Evolutionary conservation across 2,797 vertebrate species (phyloP).

Genomic region (Austrolebias charrua): DNA sequence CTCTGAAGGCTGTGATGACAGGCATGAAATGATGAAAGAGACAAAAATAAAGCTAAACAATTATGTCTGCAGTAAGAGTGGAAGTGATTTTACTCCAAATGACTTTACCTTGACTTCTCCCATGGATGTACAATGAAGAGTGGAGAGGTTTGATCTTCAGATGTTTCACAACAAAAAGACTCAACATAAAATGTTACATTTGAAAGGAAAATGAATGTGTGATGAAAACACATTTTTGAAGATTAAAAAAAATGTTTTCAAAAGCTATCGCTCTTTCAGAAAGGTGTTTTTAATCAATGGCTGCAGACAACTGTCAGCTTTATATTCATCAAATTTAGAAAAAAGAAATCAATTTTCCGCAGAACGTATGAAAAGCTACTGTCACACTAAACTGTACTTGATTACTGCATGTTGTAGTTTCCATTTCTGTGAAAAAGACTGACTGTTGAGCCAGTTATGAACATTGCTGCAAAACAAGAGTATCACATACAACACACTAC

Average conservation of each 20-base stretch:
- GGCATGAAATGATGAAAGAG: conserved; percentile 44
- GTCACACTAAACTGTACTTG: neutral
- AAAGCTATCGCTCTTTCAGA: neutral
- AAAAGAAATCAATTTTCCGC: neutral
- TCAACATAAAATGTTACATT: conserved; percentile 17
- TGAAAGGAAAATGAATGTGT: conserved; percentile 17
- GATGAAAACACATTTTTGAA: conserved; percentile 33
- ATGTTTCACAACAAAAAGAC: conserved; percentile 27
- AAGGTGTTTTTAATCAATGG: conserved; percentile 9
- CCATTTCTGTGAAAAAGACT: neutral
- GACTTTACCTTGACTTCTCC: conserved; percentile 14
- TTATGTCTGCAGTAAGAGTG: conserved; percentile 10
- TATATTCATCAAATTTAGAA: neutral
- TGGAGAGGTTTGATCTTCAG: conserved; percentile 12
- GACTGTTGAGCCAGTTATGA: neutral
- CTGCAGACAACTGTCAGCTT: neutral
- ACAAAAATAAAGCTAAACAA: conserved; percentile 27
- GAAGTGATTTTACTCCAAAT: conserved; percentile 24
- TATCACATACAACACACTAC: too few species aligned
- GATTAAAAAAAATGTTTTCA: conserved; percentile 9
- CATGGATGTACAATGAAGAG: neutral
- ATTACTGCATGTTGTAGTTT: neutral
- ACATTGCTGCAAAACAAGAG: too few species aligned
- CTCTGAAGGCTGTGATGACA: conserved; percentile 43
- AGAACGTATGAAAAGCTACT: neutral